These are phyloP conservation scores for Lumbricus terrestris DNA, from an alignment of 2,888 invertebrate species.

Conservation along the genomic window DNA sequence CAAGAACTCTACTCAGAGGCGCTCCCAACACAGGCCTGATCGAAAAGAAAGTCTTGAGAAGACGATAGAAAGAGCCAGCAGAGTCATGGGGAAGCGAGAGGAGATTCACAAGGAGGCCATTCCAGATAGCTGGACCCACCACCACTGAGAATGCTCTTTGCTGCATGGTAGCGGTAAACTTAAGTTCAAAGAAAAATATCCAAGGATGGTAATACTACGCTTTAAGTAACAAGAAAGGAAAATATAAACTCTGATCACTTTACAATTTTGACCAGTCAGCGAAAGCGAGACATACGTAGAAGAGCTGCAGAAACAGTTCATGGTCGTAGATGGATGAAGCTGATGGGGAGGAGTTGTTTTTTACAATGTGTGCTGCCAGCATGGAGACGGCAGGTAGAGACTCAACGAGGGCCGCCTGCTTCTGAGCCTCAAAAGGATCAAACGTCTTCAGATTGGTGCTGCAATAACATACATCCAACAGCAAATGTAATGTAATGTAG, in stretches of 20 bases:
- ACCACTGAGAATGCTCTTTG: no score
- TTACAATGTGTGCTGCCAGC: not conserved
- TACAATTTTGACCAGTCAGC: not conserved
- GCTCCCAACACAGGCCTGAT: no score
- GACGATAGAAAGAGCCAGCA: no score
- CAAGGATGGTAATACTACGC: no score
- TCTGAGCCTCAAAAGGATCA: slow-evolving; percentile 38
- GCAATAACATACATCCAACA: not conserved
- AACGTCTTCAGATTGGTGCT: slow-evolving; percentile 59
- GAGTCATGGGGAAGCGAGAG: no score
- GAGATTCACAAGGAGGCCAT: no score
- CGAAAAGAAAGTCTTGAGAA: no score
- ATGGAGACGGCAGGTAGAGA: slow-evolving; percentile 48
- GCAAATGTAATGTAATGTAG: not conserved
- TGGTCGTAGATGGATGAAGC: not conserved
- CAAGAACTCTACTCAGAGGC: no score
- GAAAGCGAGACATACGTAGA: not conserved
- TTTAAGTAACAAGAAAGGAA: not conserved
- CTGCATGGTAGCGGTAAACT: no score
- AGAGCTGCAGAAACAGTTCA: slow-evolving; percentile 3
- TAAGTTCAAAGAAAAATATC: no score
- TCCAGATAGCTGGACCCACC: no score
- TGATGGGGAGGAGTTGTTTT: not conserved
- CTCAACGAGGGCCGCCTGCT: slow-evolving; percentile 37
- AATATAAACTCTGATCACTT: not conserved